A percentile compares a stretch with the other conserved stretches of the same genome.
phyloP scores from a whole-genome alignment of 2,888 invertebrate genomes.

The Calameuta idolon region DNA sequence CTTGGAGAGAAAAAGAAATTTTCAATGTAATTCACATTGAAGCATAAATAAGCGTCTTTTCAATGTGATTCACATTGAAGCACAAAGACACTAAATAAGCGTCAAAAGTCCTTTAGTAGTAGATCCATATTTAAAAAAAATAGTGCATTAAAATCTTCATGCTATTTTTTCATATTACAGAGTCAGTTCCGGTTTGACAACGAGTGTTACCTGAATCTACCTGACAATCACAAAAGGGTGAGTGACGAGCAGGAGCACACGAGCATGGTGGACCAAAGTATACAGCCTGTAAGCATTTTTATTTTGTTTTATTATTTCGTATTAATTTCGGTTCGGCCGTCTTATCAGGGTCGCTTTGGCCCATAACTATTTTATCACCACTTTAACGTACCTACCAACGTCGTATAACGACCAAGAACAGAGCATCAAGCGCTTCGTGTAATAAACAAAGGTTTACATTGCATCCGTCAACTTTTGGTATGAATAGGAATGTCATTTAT shows the following conservation, averaged over 20 bases:
- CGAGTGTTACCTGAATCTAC: conserved; percentile 97
- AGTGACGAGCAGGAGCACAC: conserved; percentile 72
- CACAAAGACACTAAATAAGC: too few species aligned
- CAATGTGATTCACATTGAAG: too few species aligned
- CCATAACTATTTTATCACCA: neutral
- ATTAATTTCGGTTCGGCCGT: conserved; percentile 16
- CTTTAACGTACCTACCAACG: neutral
- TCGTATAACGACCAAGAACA: neutral
- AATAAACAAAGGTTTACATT: neutral
- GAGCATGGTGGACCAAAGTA: conserved; percentile 71
- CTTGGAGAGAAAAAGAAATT: too few species aligned
- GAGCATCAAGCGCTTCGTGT: neutral
- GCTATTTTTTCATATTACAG: conserved; percentile 71
- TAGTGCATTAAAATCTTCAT: conserved; percentile 4
- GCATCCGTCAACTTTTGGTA: neutral
- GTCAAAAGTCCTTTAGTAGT: too few species aligned
- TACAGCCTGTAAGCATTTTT: conserved; percentile 78
- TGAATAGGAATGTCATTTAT: neutral
- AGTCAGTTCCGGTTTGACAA: conserved; percentile 99
- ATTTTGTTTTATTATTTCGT: conserved; percentile 39
- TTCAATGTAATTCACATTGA: too few species aligned
- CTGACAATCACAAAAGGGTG: conserved; percentile 99
- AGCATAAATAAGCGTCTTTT: too few species aligned
- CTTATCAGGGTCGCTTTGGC: neutral
- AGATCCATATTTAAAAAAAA: neutral